Evolutionary conservation across 2,113 vertebrate species (phyloP).

Genomic region (Cervus canadensis): DNA sequence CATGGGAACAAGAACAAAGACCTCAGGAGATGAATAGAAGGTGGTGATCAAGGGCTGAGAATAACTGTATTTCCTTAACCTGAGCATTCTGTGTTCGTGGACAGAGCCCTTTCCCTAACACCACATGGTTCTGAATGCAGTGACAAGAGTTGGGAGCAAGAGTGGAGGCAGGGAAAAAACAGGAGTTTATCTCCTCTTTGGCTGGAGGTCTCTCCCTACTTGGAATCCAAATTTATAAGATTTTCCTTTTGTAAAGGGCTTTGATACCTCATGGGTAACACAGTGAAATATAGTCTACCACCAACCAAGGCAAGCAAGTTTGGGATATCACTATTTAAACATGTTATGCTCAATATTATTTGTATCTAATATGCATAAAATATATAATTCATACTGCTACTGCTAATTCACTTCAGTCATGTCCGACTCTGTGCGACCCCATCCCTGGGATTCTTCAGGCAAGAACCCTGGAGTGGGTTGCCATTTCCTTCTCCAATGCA

Average conservation of each 20-base stretch:
- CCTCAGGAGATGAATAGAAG: neutral
- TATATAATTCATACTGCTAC: neutral
- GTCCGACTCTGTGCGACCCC: too few species aligned
- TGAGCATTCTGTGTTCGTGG: neutral
- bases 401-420: too few species aligned
- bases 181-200: neutral
- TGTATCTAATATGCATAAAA: neutral
- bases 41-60: neutral
- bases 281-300: neutral
- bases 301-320: neutral
- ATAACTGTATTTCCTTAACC: neutral
- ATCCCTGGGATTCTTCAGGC: too few species aligned
- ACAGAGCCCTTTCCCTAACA: neutral
- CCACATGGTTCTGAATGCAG: neutral
- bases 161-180: neutral
- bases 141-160: neutral
- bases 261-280: neutral
- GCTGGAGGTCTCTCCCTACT: neutral
- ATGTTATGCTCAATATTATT: neutral
- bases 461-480: too few species aligned
- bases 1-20: neutral
- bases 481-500: too few species aligned
- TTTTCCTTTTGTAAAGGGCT: neutral
- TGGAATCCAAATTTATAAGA: constrained; percentile 14
- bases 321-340: constrained; percentile 28